Base-by-base conservation (phyloP, 1,140 invertebrate genomes). In the Macrostomum lignano region DNA sequence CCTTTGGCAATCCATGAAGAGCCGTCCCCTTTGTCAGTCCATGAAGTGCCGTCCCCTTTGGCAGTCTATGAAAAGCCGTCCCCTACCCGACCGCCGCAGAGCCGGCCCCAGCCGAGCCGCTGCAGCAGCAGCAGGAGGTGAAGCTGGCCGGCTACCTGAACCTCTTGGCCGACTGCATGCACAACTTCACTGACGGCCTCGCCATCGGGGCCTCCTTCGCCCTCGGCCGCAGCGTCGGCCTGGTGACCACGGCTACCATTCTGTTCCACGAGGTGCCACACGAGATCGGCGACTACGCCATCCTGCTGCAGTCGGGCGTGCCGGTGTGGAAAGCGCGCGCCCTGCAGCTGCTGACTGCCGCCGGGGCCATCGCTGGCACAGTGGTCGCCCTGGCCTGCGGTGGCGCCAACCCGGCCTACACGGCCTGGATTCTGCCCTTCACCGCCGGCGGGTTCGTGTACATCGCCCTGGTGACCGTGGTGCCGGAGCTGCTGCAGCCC, bases 391-490 rank as follows among this genome's bases (percentile, higher is more conserved):
- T 93, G 7, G 52, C 75, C 21, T 67, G 72, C 28, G 70, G 73
- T 26, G 71, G 48, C 17, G 40, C 47, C 13, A 49, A 48, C 6
- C 68, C 71, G 37, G 55, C 73, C 38, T 71, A 75, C 3, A 72
- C 73, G 21, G 63, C 67, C 4, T 14, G 32, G 19, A 33, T 33
- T 33, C 20, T 38, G 7, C 81, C 84, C 21, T 88, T 93, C 47
- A 94, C 84, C 23, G 84, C 84, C 36, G 84, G 82, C 35, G 84
- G 84, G 13, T 93, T 94, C 52, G 91, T 93, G 53, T 94, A 93
- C 52, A 88, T 94, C 44, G 82, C 82, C 10, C 81, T 81, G 17
- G 84, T 93, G 1, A 82, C 78, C 32, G 74, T 88, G 2, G 10
- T 36, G 19, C 32, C 32, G 20, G 19, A 20, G 14, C 17, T 33